Percentiles rank a stretch among this genome's conserved stretches.
Evolutionary conservation across 2,888 invertebrate genomes (phyloP).

Genomic region (Crepidodera aurea): DNA sequence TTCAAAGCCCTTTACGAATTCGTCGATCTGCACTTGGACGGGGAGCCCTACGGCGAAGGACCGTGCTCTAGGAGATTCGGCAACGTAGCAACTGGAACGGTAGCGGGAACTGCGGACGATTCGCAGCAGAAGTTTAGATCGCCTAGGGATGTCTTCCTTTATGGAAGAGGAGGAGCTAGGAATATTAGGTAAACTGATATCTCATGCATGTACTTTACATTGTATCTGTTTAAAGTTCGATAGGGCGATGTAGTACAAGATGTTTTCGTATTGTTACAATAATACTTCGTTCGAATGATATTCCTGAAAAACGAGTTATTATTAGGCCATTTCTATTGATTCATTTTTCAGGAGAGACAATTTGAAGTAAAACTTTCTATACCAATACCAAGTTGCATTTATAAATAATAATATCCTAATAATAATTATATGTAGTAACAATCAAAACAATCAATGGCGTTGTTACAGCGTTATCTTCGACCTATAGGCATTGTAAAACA

Average conservation of each 20-base stretch:
- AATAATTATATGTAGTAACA: too few relatives aligned
- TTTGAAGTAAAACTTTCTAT: too few relatives aligned
- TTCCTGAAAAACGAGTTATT: too few relatives aligned
- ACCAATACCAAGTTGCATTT: too few relatives aligned
- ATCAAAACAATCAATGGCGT: too few relatives aligned
- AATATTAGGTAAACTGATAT: constrained; percentile 73
- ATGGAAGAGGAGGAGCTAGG: constrained; percentile 83
- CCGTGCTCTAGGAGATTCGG: constrained; percentile 81
- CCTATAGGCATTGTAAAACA: too few relatives aligned
- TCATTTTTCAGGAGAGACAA: too few relatives aligned
- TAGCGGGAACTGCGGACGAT: constrained; percentile 54
- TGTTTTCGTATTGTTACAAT: too few relatives aligned
- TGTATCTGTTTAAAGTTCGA: background rate
- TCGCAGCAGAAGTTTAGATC: constrained; percentile 79
- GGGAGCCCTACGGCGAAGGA: constrained; percentile 77
- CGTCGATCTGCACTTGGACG: constrained; percentile 86
- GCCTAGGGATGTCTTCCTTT: constrained; percentile 84
- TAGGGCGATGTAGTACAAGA: background rate
- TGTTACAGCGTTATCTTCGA: too few relatives aligned
- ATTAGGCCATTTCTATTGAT: too few relatives aligned
- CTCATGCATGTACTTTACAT: background rate
- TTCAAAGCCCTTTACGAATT: constrained; percentile 90
- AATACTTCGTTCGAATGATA: too few relatives aligned
- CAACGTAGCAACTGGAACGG: constrained; percentile 49
- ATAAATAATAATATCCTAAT: too few relatives aligned